A percentile compares a stretch with the other conserved stretches of the same genome.
These are phyloP conservation scores for Martes martes DNA, from an alignment of 2,113 vertebrate genomes.

Conservation along the genomic window DNA sequence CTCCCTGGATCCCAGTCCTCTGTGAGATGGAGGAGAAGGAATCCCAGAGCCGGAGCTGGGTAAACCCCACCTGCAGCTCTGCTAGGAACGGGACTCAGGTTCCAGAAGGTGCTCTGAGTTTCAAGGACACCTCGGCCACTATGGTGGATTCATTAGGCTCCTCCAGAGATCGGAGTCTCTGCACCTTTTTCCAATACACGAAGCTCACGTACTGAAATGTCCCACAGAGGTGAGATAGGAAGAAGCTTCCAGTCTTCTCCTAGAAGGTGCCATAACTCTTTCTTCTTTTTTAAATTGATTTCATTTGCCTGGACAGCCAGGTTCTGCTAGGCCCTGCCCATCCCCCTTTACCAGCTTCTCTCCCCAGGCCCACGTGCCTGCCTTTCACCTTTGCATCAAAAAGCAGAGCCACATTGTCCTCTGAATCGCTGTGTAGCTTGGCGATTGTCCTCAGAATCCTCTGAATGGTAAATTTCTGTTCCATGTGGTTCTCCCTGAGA, in stretches of 20 bases:
- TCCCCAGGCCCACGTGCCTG: neutral
- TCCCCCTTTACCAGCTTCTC: neutral
- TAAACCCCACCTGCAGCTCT: neutral
- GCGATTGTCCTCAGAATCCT: too few species aligned
- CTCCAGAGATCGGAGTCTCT: neutral
- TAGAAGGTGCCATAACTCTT: neutral
- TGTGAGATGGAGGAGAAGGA: neutral
- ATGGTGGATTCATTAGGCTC: neutral
- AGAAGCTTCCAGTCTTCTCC: slow-evolving; percentile 9
- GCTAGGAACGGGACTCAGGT: neutral
- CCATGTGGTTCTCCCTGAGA: neutral
- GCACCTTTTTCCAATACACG: neutral
- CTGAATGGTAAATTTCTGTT: neutral
- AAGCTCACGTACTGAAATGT: neutral
- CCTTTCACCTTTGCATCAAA: neutral
- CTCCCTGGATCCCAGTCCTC: neutral
- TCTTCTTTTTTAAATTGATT: neutral
- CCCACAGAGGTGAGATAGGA: slow-evolving; percentile 61
- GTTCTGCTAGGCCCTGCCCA: neutral
- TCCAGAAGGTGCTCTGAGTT: fast-evolving
- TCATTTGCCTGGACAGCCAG: neutral
- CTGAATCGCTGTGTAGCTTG: neutral
- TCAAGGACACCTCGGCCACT: neutral
- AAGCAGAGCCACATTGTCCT: neutral
- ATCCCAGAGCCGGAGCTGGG: neutral